Conservation (phyloP, 2,888 invertebrate genomes). For the Pammene aurita region DNA sequence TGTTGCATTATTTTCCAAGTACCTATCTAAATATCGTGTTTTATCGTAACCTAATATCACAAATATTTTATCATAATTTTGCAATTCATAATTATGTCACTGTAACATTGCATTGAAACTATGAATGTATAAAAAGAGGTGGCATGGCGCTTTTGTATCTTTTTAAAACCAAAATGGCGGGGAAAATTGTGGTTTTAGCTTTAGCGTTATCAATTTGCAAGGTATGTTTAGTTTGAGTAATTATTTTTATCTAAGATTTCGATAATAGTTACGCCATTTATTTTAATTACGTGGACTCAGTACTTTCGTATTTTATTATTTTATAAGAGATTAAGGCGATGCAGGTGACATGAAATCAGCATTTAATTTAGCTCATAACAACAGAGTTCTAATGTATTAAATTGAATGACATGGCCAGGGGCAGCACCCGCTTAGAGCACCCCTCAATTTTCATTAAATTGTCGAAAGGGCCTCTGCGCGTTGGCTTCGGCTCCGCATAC, state of each 20-base stretch:
- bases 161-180: slow-evolving; percentile 47
- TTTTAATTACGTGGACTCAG: not conserved
- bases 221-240: slow-evolving; percentile 43
- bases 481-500: too few species aligned
- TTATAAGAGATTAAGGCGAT: too few species aligned
- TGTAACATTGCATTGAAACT: slow-evolving; percentile 40
- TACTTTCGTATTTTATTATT: not conserved
- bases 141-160: slow-evolving; percentile 23
- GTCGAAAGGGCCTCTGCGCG: too few species aligned
- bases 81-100: slow-evolving; percentile 48
- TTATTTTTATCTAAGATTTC: not conserved
- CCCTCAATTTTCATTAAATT: too few species aligned
- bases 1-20: slow-evolving; percentile 5
- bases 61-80: slow-evolving; percentile 38
- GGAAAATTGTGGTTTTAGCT: slow-evolving; percentile 43
- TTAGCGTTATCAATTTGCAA: slow-evolving; percentile 47
- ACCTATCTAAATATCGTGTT: not conserved
- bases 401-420: too few species aligned
- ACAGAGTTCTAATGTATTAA: too few species aligned
- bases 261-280: too few species aligned
- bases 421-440: too few species aligned
- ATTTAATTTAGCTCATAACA: too few species aligned
- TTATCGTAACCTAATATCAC: slow-evolving; percentile 35
- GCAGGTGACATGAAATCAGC: too few species aligned
- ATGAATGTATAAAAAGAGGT: slow-evolving; percentile 45